A percentile compares a stretch with the other conserved stretches of the same genome.
Evolutionary conservation across 2,888 invertebrate genomes (phyloP).

Genomic region (Ichneumoninae sp.): DNA sequence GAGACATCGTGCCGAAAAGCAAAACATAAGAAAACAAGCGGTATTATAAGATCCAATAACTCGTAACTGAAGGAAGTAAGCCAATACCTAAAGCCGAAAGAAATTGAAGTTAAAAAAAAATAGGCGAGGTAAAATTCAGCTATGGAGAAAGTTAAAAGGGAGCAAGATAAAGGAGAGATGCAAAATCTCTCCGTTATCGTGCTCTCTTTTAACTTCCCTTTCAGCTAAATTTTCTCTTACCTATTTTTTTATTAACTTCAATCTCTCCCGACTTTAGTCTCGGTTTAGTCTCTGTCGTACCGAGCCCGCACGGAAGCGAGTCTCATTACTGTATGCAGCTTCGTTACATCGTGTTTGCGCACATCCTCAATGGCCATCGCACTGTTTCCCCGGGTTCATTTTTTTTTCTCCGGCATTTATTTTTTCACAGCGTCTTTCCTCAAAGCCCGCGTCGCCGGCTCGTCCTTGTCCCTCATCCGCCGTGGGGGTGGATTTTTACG

Average conservation of each 20-base stretch:
- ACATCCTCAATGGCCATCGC: slow-evolving; percentile 4
- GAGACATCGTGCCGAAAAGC: background rate
- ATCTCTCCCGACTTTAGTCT: background rate
- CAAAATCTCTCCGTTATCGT: background rate
- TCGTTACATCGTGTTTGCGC: slow-evolving; percentile 21
- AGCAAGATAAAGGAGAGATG: background rate
- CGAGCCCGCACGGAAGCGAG: background rate
- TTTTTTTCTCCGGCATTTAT: background rate
- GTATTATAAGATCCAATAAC: background rate
- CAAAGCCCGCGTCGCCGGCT: background rate
- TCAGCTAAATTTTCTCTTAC: background rate
- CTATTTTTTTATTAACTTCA: background rate
- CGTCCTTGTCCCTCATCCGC: background rate
- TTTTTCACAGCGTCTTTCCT: slow-evolving; percentile 2
- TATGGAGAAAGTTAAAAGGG: background rate
- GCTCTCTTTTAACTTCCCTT: background rate
- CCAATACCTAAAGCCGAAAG: background rate
- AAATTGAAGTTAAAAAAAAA: background rate
- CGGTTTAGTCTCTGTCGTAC: too few species aligned
- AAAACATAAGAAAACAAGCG: background rate
- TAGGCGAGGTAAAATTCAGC: background rate
- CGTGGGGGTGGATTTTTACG: slow-evolving; percentile 7
- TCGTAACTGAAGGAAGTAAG: background rate
- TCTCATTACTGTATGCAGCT: slow-evolving; percentile 22
- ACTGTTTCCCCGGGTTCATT: background rate